Conservation (phyloP, 2,113 vertebrate genomes). For the Apus apus region DNA sequence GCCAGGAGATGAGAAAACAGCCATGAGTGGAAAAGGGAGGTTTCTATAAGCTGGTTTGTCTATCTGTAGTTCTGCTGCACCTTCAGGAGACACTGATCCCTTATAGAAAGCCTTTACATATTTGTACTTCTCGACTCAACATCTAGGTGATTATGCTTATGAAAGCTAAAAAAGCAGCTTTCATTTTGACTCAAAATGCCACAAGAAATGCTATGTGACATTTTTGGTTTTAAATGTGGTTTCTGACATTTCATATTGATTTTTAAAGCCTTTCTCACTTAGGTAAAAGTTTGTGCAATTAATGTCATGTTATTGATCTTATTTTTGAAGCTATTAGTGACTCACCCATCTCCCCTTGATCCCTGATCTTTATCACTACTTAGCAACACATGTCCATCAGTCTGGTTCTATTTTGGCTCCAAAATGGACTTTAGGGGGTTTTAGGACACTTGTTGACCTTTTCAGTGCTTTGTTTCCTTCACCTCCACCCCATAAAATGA, state of each 20-base stretch:
- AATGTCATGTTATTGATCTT: background rate
- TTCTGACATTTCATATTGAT: constrained; percentile 1
- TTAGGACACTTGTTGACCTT: background rate
- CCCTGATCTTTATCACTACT: background rate
- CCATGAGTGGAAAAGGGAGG: background rate
- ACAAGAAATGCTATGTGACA: background rate
- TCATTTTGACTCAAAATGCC: background rate
- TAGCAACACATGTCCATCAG: background rate
- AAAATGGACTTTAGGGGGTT: background rate
- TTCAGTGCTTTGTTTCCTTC: background rate
- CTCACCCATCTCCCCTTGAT: background rate
- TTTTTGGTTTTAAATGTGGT: background rate
- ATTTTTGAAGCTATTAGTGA: background rate
- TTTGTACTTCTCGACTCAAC: background rate
- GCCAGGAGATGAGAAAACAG: background rate
- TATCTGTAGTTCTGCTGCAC: background rate
- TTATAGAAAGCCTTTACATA: background rate
- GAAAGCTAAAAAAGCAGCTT: background rate
- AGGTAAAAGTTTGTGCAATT: background rate
- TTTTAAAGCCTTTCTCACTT: background rate
- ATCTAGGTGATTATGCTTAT: background rate
- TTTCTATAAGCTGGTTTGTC: background rate
- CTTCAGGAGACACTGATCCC: background rate
- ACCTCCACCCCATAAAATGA: background rate
- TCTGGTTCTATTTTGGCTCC: background rate